A percentile compares a stretch with the other conserved stretches of the same genome.
Evolutionary conservation across 1,140 invertebrate genomes (phyloP).

Genomic region (Euglossa dilemma): DNA sequence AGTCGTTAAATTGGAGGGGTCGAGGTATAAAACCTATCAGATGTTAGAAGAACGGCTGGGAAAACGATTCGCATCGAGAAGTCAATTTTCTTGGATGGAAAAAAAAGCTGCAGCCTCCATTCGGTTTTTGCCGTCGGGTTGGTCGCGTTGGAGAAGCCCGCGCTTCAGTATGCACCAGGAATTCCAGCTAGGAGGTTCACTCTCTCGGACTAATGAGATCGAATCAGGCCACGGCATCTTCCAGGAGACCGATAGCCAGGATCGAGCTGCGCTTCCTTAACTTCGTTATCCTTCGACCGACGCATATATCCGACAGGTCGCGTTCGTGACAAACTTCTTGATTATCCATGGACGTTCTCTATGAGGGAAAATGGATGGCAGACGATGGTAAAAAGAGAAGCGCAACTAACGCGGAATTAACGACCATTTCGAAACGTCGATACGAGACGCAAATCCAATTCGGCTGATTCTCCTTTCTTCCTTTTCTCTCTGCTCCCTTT

Average conservation of each 20-base stretch:
- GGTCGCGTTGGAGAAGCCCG: not conserved
- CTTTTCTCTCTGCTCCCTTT: not conserved
- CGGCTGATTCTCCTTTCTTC: not conserved
- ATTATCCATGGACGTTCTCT: conserved; percentile 8
- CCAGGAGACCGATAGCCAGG: conserved; percentile 25
- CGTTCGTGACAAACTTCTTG: conserved; percentile 47
- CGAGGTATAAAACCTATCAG: not conserved
- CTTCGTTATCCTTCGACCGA: conserved; percentile 35
- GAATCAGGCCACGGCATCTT: conserved; percentile 33
- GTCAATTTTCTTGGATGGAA: not conserved
- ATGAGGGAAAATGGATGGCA: not conserved
- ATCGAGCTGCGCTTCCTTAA: conserved; percentile 29
- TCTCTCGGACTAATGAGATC: conserved; percentile 49
- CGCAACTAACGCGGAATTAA: conserved; percentile 3
- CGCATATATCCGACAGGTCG: conserved; percentile 10
- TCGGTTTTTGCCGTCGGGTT: not conserved
- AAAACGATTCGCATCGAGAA: not conserved
- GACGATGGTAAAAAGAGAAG: not conserved
- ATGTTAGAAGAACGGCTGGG: not conserved
- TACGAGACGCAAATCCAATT: conserved; percentile 13
- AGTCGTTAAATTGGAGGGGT: not conserved
- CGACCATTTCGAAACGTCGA: conserved; percentile 19
- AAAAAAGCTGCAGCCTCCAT: not conserved
- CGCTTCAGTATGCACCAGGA: conserved; percentile 39
- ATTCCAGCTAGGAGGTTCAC: conserved; percentile 8